Evolutionary conservation across 2,888 invertebrate genomes (phyloP), one percentile per base, ranked within the genome.

Genomic region (Ellobium chinense): DNA sequence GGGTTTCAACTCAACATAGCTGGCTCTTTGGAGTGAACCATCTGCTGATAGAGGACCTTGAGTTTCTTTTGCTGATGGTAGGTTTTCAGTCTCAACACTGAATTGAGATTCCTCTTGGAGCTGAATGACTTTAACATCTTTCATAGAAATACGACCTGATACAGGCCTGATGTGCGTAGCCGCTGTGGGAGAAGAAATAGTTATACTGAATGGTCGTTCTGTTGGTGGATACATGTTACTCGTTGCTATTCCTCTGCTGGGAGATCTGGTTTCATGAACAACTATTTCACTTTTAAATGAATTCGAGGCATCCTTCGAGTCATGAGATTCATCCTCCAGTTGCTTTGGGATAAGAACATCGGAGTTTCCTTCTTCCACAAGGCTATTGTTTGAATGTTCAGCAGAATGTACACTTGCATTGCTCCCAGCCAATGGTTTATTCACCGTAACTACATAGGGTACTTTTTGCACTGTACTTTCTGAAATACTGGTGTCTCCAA

Each of bases 201-300:
- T n/a, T n/a, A n/a, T n/a, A n/a, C n/a, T n/a, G n/a, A n/a, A n/a
- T n/a, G n/a, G n/a, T n/a, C 34, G 54, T 31, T 70, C 69, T 54
- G 4, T 21, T 56, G 36, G 2, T 70, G 54, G 56, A 54, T 1
- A 0, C 3, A 27, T 18, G n/a, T 21, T 54, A 14, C 24, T 31
- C 9, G 7, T 27, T 21, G 3, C 18, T n/a, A 31, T 34, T n/a
- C n/a, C 31, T 31, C 31, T 2, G 21, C 54, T 18, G 9, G 7
- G 31, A 12, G 2, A 21, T 34, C 56, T 70, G 31, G 56, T 29
- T 54, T 70, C 54, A 46, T n/a, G 1, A 54, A 70, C 34, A 18
- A 34, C 31, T 56, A 70, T 70, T 70, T 70, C 69, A 70, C 69
- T 70, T 14, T 31, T 54, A 29, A 54, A 70, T 21, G 56, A 70